phyloP scores from a whole-genome alignment of 2,888 invertebrate genomes.

The Azorinus chamasolen region DNA sequence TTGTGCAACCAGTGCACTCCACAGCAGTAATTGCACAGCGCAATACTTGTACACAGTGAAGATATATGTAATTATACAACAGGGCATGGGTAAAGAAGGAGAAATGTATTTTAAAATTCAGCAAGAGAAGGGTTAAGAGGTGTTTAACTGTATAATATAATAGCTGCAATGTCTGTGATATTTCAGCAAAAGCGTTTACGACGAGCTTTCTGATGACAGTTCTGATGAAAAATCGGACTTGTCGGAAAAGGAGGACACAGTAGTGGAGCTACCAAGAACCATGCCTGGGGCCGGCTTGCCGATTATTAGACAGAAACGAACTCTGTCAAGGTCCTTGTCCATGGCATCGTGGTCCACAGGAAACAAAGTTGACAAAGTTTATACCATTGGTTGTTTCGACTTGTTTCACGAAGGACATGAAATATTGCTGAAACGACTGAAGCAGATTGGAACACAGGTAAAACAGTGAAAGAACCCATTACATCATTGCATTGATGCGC shows the following conservation, averaged over 20 bases:
- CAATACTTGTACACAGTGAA: no score
- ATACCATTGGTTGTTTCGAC: slow-evolving; percentile 83
- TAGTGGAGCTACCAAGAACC: not conserved
- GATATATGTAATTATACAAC: no score
- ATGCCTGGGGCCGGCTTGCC: slow-evolving; percentile 21
- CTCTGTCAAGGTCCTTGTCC: slow-evolving; percentile 46
- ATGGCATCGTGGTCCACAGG: slow-evolving; percentile 36
- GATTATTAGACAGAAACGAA: not conserved
- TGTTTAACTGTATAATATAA: no score
- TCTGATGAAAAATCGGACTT: slow-evolving; percentile 43
- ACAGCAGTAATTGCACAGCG: no score
- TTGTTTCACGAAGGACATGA: slow-evolving; percentile 81
- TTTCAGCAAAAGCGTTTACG: not conserved
- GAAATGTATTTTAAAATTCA: no score
- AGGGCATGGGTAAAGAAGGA: no score
- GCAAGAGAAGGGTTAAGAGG: no score
- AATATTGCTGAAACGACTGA: slow-evolving; percentile 73
- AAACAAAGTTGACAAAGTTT: slow-evolving; percentile 73
- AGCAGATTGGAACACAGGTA: slow-evolving; percentile 77
- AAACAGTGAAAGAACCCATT: no score
- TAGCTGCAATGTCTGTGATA: no score
- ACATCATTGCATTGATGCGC: no score
- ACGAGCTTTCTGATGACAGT: slow-evolving; percentile 12
- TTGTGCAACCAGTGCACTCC: no score
- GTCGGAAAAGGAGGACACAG: slow-evolving; percentile 42